Base-by-base conservation (phyloP, 1,140 invertebrate species). In the Hestina assimilis region DNA sequence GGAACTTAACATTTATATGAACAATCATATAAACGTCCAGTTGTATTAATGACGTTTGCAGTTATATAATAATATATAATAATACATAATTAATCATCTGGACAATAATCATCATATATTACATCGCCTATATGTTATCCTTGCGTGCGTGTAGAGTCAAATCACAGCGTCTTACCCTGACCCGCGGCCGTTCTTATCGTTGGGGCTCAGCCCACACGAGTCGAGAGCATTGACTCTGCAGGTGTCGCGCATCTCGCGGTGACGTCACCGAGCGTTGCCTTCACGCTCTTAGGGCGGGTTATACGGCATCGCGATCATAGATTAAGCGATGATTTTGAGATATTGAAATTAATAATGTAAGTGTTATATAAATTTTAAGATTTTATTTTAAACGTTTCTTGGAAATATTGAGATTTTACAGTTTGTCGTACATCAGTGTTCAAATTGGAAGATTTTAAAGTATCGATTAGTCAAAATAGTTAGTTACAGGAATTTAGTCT, bases 151-250 rank as follows among this genome's bases (percentile, higher is more conserved):
- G 33, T 19, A 38, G 33, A 17, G 24, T 52, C 41, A 28, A 57
- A 57, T 57, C 55, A 42, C 46, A 43, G 40, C 26, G 26, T 46
- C 31, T 40, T 23, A 21, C 48, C 48, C 47, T 50, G 56, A 50
- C 45, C 55, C 51, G 40, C 20, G 31, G 20, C 28, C 38, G 33
- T 7, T 26, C 50, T 46, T 42, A 53, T 63, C 54, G 50, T 57
- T 53, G 48, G 46, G 53, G 46, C 55, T 41, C 53, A 47, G 69
- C 69, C 69, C 66, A 72, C 69, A 72, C 69, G 61, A 38, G 54
- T 66, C 59, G 47, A 65, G 63, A 64, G 63, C 69, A 69, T 69
- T 72, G 69, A 72, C 69, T 69, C 69, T 66, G 69, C 69, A 72
- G 69, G 69, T 72, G 69, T 72, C 63, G 66, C 58, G 60, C 68